Conservation (phyloP, 1,140 invertebrate genomes). For the Drosophila arawakana region DNA sequence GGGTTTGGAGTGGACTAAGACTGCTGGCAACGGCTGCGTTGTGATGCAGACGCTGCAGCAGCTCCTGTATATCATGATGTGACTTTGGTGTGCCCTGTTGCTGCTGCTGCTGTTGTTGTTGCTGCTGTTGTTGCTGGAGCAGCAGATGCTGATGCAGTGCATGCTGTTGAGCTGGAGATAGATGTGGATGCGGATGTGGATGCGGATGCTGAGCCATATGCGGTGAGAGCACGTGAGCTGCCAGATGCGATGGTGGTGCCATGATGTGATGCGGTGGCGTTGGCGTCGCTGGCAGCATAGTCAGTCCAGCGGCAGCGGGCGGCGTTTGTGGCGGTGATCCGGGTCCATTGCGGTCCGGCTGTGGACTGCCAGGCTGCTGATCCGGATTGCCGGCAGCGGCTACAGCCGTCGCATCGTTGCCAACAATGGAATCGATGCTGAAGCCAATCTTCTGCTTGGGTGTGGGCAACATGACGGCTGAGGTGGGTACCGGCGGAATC, state of each 20-base stretch:
- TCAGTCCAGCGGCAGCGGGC: conserved; percentile 48
- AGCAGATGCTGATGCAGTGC: conserved; percentile 71
- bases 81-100: conserved; percentile 59
- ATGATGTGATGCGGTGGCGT: conserved; percentile 69
- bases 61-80: conserved; percentile 78
- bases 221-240: conserved; percentile 42
- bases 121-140: conserved; percentile 63
- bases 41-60: conserved; percentile 76
- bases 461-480: conserved; percentile 91
- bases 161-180: conserved; percentile 75
- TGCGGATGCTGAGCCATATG: conserved; percentile 56
- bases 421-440: conserved; percentile 97
- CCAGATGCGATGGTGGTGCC: conserved; percentile 56
- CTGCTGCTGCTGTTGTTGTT: conserved; percentile 32
- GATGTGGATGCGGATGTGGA: conserved; percentile 61
- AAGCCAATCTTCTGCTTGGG: conserved; percentile 97
- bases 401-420: conserved; percentile 85
- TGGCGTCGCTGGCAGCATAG: conserved; percentile 55
- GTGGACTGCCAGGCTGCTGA: conserved; percentile 52
- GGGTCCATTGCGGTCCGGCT: conserved; percentile 66
- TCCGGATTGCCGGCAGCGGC: conserved; percentile 48
- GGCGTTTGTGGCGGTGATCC: conserved; percentile 78
- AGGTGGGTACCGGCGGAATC: conserved; percentile 85
- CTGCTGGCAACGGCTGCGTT: conserved; percentile 64
- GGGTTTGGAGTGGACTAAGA: conserved; percentile 73